Base-by-base conservation (phyloP, 1,140 invertebrate species). In the Andrena cerasifolii region DNA sequence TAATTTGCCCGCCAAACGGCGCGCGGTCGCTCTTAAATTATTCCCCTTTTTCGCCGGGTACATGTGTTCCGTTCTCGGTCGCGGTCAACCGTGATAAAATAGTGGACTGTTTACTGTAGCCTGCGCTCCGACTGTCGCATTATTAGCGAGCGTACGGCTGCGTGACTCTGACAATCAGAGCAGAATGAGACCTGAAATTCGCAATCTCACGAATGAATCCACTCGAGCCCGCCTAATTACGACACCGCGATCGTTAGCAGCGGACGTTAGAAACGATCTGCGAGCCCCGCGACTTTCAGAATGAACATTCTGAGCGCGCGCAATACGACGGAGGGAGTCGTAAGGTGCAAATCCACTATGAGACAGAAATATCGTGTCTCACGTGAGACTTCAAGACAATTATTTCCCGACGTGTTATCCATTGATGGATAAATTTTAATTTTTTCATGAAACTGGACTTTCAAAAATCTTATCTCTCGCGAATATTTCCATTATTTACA, bases 131-230 rank as follows among this genome's bases (percentile, higher is more conserved):
- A 75, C 62, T 66, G 71, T 79, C 75, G n/a, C 66, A 54, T 68
- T 67, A 65, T 78, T 72, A 78, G 61, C 67, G 66, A 56, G 78
- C n/a, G 73, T 80, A 83, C 56, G 45, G 33, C 73, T 31, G 66
- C 79, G 82, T 84, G 72, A 82, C 82, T 81, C 65, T 79, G 76
- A 59, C 70, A 82, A 85, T 81, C 82, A 85, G 82, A 85, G 79
- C 84, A 82, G 74, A 47, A 75, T 66, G 70, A 53, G 76, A 72
- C 59, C 59, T 45, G 40, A 78, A 63, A 78, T 78, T 74, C 70
- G 67, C 75, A 45, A 62, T 76, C 73, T 68, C 53, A 47, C 63
- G 51, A 68, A 75, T 36, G 63, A 68, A 68, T 75, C 73, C 61
- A 28, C 49, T 43, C 47, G 61, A 31, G 71, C 49, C 70, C 43